Evolutionary conservation across 2,113 vertebrate species (phyloP).

Genomic region (Pituophis catenifer): DNA sequence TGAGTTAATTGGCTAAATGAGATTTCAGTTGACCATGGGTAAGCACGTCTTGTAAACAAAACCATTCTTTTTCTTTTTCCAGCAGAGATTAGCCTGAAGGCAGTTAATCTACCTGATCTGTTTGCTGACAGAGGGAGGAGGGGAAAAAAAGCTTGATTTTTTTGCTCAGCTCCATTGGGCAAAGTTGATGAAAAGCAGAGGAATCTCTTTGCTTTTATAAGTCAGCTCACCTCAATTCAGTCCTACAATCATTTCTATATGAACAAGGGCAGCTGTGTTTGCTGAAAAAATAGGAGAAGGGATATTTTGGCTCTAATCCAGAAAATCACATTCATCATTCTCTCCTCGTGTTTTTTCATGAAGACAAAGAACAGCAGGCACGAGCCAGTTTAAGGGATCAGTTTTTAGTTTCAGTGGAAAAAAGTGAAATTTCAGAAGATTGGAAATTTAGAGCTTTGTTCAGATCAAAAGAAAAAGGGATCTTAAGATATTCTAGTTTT

Average conservation of each 20-base stretch:
- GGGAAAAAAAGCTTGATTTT: background rate
- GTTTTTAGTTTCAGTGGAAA: background rate
- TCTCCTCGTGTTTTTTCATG: background rate
- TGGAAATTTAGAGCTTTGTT: background rate
- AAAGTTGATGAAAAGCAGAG: background rate
- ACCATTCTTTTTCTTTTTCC: background rate
- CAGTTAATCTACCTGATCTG: background rate
- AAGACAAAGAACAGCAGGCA: background rate
- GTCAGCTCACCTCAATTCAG: background rate
- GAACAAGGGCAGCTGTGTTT: background rate
- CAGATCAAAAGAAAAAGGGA: background rate
- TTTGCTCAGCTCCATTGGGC: background rate
- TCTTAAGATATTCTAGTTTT: background rate
- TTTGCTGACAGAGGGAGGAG: background rate
- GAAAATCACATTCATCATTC: background rate
- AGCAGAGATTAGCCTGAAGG: background rate
- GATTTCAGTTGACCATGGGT: background rate
- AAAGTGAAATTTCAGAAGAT: background rate
- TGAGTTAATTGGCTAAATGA: background rate
- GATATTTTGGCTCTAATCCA: background rate
- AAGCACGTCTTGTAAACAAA: background rate
- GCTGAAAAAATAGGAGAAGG: background rate
- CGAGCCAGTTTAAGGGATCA: background rate
- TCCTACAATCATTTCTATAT: background rate
- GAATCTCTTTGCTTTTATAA: background rate